These are phyloP conservation scores for Drosophila rufa DNA, from an alignment of 1,140 invertebrate species.

Conservation along the genomic window DNA sequence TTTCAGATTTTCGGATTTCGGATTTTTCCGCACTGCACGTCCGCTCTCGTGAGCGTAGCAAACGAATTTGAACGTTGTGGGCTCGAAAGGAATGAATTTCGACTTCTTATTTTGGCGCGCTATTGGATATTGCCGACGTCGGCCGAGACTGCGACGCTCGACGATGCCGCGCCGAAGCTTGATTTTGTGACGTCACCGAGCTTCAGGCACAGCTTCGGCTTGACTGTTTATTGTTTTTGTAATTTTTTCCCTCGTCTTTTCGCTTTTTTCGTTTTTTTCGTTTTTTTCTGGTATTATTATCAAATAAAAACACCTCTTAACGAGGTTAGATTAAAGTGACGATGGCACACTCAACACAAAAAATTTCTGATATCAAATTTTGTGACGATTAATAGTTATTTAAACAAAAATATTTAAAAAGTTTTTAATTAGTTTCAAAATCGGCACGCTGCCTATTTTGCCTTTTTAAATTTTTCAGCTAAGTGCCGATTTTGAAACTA, in stretches of 20 bases:
- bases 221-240: neutral
- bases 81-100: constrained; percentile 80
- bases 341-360: no score
- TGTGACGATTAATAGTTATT: no score
- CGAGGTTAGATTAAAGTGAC: no score
- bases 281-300: constrained; percentile 19
- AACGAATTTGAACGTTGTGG: constrained; percentile 81
- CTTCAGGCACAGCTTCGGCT: constrained; percentile 47
- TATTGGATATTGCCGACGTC: constrained; percentile 69
- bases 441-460: no score
- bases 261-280: constrained; percentile 1
- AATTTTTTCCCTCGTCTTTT: constrained; percentile 1
- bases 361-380: no score
- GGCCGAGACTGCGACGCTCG: constrained; percentile 10
- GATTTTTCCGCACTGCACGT: constrained; percentile 80
- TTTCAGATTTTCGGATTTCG: constrained; percentile 35
- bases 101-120: constrained; percentile 83
- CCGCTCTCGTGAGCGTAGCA: constrained; percentile 84
- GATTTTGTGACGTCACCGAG: constrained; percentile 68
- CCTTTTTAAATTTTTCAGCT: no score
- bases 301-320: no score
- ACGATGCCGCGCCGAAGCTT: constrained; percentile 23
- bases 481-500: no score
- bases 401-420: no score
- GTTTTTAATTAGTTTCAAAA: no score